Conservation (phyloP, 2,113 vertebrate species). For the Urocolius indicus region DNA sequence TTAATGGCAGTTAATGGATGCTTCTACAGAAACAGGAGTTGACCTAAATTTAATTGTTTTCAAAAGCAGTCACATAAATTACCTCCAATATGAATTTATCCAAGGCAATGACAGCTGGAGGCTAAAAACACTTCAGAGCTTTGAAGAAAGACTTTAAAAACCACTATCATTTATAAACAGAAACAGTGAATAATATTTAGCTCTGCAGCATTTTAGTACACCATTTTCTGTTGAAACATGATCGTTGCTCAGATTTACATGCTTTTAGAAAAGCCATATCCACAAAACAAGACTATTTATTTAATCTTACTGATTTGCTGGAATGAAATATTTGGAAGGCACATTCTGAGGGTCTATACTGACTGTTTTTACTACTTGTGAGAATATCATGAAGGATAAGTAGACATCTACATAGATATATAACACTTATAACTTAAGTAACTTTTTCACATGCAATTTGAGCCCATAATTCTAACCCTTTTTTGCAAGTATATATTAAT, state of each 20-base stretch:
- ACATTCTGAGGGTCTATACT: not conserved
- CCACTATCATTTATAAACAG: not conserved
- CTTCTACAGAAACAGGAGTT: conserved; percentile 21
- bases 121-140: conserved; percentile 21
- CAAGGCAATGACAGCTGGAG: conserved; percentile 15
- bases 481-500: not conserved
- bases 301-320: not conserved
- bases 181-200: not conserved
- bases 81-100: conserved; percentile 39
- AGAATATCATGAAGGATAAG: not conserved
- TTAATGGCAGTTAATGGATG: conserved; percentile 28
- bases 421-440: not conserved
- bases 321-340: not conserved
- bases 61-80: conserved; percentile 39
- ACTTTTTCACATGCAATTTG: not conserved
- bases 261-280: not conserved
- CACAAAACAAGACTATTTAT: not conserved
- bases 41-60: conserved; percentile 55
- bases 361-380: not conserved
- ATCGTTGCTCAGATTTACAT: not conserved
- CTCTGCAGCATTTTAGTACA: not conserved
- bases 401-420: not conserved
- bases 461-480: not conserved
- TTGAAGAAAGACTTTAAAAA: not conserved
- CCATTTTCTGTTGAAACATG: not conserved